Base-by-base conservation (phyloP, 2,888 invertebrate genomes). In the Bugulina stolonifera region DNA sequence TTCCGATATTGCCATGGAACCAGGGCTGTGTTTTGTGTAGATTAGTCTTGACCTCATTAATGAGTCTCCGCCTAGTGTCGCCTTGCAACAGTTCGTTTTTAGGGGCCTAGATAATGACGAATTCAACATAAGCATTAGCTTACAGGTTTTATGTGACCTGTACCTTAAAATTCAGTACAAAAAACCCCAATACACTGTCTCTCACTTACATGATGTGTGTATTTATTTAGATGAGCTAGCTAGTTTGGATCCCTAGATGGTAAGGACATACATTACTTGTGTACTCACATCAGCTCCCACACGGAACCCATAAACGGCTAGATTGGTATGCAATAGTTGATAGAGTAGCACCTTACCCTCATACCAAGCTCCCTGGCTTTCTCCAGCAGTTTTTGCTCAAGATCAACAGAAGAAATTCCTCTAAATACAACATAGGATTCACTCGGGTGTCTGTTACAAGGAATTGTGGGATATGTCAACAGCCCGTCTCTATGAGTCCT, bases 1-100 rank as follows among this genome's bases (percentile, higher is more conserved):
- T 74, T 18, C 77, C 76, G 34, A 86, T 80, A 64, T 78, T 79
- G 1, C 81, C 82, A 77, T 86, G 86, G 77, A 81, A 86, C 86
- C 86, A 86, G 0, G 84, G 83, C 76, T 85, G 84, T 72, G 81
- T 79, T 69, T 78, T 78, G 77, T 86, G 86, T 54, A 86, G 75
- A 43, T 83, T 54, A 18, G n/a, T 32, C 29, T 70, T 70, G 2
- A 70, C 70, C 43, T 69, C 69, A 64, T 32, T 69, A n/a, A 69
- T 64, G 27, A 57, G 52, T 25, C 57, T 58, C 54, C 32, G 27
- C 27, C 32, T 64, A 14, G 27, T 64, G 34, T 64, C 64, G 10
- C 34, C 64, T 3, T 27, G 22, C 32, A 64, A n/a, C 27, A 64
- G 5, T 10, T 64, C 64, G 27, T 32, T 32, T n/a, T 27, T 64